Conservation (phyloP, 64 coral and sea anemone genomes). For the Montipora cactus region DNA sequence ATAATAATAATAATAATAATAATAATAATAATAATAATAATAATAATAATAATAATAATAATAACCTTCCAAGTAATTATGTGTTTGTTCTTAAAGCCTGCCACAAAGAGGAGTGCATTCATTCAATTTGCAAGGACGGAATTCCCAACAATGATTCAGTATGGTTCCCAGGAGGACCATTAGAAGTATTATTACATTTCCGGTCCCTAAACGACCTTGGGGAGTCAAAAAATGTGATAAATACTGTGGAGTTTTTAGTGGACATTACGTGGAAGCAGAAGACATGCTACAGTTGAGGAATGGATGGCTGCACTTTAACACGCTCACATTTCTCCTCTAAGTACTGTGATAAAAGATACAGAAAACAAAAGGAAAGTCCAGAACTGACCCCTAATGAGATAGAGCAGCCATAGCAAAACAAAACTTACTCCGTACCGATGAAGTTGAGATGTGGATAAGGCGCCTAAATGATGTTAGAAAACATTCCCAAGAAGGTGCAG, state of each 20-base stretch:
- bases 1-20: no score
- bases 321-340: background rate
- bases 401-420: slow-evolving; percentile 27
- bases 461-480: slow-evolving; percentile 52
- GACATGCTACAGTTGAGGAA: slow-evolving; percentile 24
- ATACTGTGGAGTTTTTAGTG: slow-evolving; percentile 59
- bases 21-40: no score
- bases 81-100: slow-evolving; percentile 16
- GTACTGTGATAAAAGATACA: slow-evolving; percentile 22
- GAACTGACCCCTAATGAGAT: slow-evolving; percentile 42
- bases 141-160: slow-evolving; percentile 35
- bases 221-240: slow-evolving; percentile 56
- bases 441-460: background rate
- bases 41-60: no score
- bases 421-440: slow-evolving; percentile 35
- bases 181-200: slow-evolving; percentile 60
- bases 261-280: slow-evolving; percentile 52
- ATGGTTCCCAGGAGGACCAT: slow-evolving; percentile 60
- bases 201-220: slow-evolving; percentile 47
- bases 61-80: background rate
- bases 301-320: background rate
- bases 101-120: slow-evolving; percentile 1
- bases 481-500: slow-evolving; percentile 45
- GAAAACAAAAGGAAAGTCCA: slow-evolving; percentile 41
- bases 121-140: slow-evolving; percentile 8